Conservation (phyloP, 1,140 invertebrate genomes). For the Lerema accius region DNA sequence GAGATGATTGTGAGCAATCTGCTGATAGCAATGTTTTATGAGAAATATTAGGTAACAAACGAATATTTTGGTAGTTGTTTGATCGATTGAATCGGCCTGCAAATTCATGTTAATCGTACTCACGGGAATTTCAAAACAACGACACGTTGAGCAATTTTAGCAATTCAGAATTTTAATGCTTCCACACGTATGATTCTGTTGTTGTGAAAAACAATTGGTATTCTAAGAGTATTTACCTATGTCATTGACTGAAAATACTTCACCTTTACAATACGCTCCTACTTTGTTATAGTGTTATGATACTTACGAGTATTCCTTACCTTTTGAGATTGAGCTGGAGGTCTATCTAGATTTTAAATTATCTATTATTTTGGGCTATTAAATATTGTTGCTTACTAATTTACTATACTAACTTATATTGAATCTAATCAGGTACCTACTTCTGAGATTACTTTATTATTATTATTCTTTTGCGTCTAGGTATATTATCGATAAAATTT, state of each 20-base stretch:
- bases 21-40: constrained; percentile 53
- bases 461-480: too few relatives aligned
- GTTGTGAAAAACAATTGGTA: not conserved
- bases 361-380: too few relatives aligned
- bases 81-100: constrained; percentile 50
- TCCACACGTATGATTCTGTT: constrained; percentile 4
- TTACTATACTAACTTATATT: too few relatives aligned
- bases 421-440: too few relatives aligned
- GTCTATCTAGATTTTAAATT: too few relatives aligned
- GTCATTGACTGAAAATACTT: not conserved
- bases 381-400: too few relatives aligned
- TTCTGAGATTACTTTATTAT: too few relatives aligned
- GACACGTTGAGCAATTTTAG: constrained; percentile 3
- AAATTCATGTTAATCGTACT: constrained; percentile 7
- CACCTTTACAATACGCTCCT: too few relatives aligned
- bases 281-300: not conserved
- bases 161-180: constrained; percentile 19
- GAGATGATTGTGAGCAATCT: constrained; percentile 55
- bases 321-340: too few relatives aligned
- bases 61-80: constrained; percentile 49
- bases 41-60: constrained; percentile 39
- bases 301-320: too few relatives aligned
- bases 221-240: not conserved
- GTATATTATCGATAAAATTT: too few relatives aligned
- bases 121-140: constrained; percentile 27